Evolutionary conservation across 1,140 invertebrate genomes (phyloP), one percentile per base, ranked within the genome.

Genomic region (Papilio polytes): DNA sequence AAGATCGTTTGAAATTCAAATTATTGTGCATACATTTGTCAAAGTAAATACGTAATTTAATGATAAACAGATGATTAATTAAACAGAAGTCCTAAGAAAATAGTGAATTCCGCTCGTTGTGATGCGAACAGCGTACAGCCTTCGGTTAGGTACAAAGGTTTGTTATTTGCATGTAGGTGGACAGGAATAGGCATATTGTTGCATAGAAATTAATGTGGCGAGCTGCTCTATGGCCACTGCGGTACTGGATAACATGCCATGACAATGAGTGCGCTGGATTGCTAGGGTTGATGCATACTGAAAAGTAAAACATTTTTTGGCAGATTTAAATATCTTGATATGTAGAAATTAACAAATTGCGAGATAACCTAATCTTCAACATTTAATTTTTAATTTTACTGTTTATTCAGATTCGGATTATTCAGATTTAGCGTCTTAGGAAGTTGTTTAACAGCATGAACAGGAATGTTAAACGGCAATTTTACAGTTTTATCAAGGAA

Each of bases 141-240:
- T 51, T 74, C 73, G 73, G 73, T n/a, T n/a, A n/a, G 8, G 20
- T 22, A 74, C 73, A 74, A 74, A 74, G 73, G 41, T 74, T 7
- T 22, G 8, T 74, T n/a, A 15, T 74, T 66, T 46, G 44, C 20
- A 74, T 74, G 73, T 74, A 51, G 44, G 73, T 74, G 44, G 73
- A 74, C 46, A 74, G 41, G 44, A 74, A 51, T 74, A 74, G 73
- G 73, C 46, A 74, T 74, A 74, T 74, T 20, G 44, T n/a, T 22
- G 46, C 3, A 51, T 74, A 74, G 44, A 46, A 74, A 74, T 74
- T 48, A 51, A 73, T 73, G 41, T 12, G 31, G 8, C 31, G 26
- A 44, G 26, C 15, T 73, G 8, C 36, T n/a, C 36, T 73, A 41
- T 41, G 72, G 41, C 0, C 26, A 73, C 36, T 44, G 72, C n/a